Percentiles rank a stretch among this genome's conserved stretches.
Evolutionary conservation across 2,797 vertebrate genomes (phyloP).

Genomic region (Pseudochaenichthys georgianus): DNA sequence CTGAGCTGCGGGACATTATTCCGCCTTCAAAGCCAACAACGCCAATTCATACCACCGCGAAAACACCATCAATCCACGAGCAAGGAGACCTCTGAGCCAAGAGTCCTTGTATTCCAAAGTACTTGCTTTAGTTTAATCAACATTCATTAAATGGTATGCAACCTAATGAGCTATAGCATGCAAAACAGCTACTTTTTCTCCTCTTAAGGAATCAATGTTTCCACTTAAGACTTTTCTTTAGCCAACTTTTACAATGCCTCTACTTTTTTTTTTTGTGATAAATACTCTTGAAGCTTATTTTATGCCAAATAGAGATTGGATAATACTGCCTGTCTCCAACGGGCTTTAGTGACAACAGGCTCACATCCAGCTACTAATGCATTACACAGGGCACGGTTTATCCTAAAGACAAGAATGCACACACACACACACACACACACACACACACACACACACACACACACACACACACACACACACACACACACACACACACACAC

Average conservation of each 20-base stretch:
- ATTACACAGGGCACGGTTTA: slow-evolving; percentile 45
- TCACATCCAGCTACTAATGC: slow-evolving; percentile 35
- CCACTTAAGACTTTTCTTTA: slow-evolving; percentile 62
- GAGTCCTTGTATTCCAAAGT: slow-evolving; percentile 34
- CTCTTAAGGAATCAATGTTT: slow-evolving; percentile 64
- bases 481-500: slow-evolving; percentile 12
- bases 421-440: slow-evolving; percentile 22
- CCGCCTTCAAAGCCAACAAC: slow-evolving; percentile 14
- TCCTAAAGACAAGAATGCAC: slow-evolving; percentile 16
- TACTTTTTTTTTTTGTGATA: slow-evolving; percentile 31
- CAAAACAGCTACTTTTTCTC: slow-evolving; percentile 45
- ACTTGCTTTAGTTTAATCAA: slow-evolving; percentile 55
- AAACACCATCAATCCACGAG: slow-evolving; percentile 30
- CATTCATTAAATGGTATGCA: slow-evolving; percentile 61
- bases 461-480: slow-evolving; percentile 13
- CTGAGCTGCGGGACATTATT: too few relatives aligned
- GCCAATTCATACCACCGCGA: slow-evolving; percentile 15
- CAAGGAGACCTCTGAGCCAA: slow-evolving; percentile 35
- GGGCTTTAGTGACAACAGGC: slow-evolving; percentile 21
- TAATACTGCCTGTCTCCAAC: slow-evolving; percentile 34
- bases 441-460: background rate
- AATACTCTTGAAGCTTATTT: slow-evolving; percentile 20
- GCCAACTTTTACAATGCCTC: slow-evolving; percentile 27
- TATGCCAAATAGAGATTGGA: slow-evolving; percentile 13
- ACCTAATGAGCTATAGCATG: slow-evolving; percentile 68